Evolutionary conservation across 2,113 vertebrate species (phyloP).

Genomic region (Zosterops lateralis): DNA sequence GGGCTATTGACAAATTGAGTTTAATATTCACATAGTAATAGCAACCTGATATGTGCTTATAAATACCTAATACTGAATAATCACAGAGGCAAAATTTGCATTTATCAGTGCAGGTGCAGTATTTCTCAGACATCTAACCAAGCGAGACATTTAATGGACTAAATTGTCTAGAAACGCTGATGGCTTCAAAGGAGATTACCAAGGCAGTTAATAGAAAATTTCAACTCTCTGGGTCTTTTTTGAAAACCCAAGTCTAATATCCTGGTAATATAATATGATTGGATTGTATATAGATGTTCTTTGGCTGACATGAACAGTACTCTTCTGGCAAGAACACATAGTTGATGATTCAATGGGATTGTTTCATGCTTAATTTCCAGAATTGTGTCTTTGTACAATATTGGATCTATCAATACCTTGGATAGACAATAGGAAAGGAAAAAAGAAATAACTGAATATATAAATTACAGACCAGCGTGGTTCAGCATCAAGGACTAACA

Average conservation of each 20-base stretch:
- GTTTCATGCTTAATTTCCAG: neutral
- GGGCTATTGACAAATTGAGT: slow-evolving; percentile 10
- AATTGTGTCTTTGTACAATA: neutral
- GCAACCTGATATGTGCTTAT: neutral
- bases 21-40: slow-evolving; percentile 2
- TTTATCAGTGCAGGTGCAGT: slow-evolving; percentile 19
- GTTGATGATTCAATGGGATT: neutral
- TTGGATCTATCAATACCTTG: neutral
- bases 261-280: neutral
- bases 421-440: neutral
- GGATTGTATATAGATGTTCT: neutral
- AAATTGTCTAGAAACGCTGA: slow-evolving; percentile 28
- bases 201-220: slow-evolving; percentile 12
- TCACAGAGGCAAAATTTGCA: slow-evolving; percentile 1
- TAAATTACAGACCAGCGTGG: neutral
- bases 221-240: neutral
- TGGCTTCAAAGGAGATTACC: slow-evolving; percentile 9
- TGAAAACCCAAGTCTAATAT: slow-evolving; percentile 22
- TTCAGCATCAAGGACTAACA: neutral
- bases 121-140: neutral
- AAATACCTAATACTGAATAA: neutral
- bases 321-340: neutral
- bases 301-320: neutral
- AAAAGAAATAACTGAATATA: neutral
- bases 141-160: neutral